phyloP scores from a whole-genome alignment of 2,797 vertebrate species.

The Potorous gilbertii region DNA sequence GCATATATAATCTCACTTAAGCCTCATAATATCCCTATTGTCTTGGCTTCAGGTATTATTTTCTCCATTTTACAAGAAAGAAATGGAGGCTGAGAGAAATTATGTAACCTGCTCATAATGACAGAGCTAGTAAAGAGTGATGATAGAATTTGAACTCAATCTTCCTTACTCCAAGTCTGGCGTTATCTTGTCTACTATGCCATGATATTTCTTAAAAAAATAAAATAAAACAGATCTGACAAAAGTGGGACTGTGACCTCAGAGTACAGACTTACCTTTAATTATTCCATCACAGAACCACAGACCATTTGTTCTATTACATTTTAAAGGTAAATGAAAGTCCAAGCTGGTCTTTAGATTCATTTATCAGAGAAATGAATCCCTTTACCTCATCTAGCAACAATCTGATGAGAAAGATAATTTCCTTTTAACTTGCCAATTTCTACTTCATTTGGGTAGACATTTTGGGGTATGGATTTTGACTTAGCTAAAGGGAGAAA shows the following conservation, averaged over 20 bases:
- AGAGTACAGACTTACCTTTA: conserved; percentile 46
- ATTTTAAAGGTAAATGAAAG: conserved; percentile 60
- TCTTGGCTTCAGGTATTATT: not conserved
- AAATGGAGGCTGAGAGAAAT: not conserved
- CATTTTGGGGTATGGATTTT: conserved; percentile 44
- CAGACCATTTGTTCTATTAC: conserved; percentile 2
- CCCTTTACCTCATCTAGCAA: not conserved
- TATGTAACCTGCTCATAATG: not conserved
- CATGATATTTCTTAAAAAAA: not conserved
- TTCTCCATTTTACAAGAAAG: not conserved
- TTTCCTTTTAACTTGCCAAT: conserved; percentile 16
- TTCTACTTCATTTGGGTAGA: conserved; percentile 35
- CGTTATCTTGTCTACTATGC: not conserved
- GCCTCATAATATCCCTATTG: not conserved
- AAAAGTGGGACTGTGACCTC: conserved; percentile 21
- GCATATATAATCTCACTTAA: not conserved
- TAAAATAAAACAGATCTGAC: not conserved
- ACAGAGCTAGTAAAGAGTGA: not conserved
- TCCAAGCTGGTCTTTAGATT: conserved; percentile 50
- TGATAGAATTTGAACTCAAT: not conserved
- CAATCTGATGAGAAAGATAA: not conserved
- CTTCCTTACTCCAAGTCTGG: not conserved
- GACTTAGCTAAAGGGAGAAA: conserved; percentile 53
- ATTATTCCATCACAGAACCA: not conserved
- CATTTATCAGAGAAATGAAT: conserved; percentile 50